These are phyloP conservation scores for Calycopis cecrops DNA, from an alignment of 1,140 invertebrate species.

Conservation along the genomic window DNA sequence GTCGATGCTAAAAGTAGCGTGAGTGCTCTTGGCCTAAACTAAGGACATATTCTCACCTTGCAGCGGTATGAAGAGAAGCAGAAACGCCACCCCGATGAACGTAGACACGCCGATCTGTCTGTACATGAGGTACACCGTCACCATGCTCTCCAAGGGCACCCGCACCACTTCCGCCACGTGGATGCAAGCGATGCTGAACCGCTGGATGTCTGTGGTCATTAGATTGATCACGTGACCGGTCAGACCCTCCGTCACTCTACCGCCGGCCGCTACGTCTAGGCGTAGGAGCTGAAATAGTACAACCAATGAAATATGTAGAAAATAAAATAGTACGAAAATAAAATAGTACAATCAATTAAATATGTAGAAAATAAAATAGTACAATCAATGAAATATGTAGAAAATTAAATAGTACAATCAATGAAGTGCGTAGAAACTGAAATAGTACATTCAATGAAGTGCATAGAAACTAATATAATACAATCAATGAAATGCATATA, in stretches of 20 bases:
- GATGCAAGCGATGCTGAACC: slow-evolving; percentile 81
- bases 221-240: slow-evolving; percentile 92
- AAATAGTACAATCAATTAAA: no score
- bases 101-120: slow-evolving; percentile 81
- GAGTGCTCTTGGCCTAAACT: no score
- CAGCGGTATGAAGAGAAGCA: slow-evolving; percentile 89
- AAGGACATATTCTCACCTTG: slow-evolving; percentile 78
- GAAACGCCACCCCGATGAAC: slow-evolving; percentile 84
- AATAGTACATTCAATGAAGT: no score
- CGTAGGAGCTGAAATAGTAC: slow-evolving; percentile 43
- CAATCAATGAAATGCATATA: no score
- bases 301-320: no score
- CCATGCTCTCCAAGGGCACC: slow-evolving; percentile 84
- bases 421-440: no score
- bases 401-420: no score
- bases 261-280: slow-evolving; percentile 51
- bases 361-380: no score
- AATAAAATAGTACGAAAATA: no score
- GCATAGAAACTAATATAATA: no score
- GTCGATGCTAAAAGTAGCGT: no score
- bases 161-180: slow-evolving; percentile 83
- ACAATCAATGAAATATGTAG: no score
- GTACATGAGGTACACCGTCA: slow-evolving; percentile 87
- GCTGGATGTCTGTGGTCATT: slow-evolving; percentile 88
- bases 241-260: slow-evolving; percentile 85